These are phyloP conservation scores for Cynopterus sphinx DNA, from an alignment of 2,797 vertebrate species.

Conservation along the genomic window DNA sequence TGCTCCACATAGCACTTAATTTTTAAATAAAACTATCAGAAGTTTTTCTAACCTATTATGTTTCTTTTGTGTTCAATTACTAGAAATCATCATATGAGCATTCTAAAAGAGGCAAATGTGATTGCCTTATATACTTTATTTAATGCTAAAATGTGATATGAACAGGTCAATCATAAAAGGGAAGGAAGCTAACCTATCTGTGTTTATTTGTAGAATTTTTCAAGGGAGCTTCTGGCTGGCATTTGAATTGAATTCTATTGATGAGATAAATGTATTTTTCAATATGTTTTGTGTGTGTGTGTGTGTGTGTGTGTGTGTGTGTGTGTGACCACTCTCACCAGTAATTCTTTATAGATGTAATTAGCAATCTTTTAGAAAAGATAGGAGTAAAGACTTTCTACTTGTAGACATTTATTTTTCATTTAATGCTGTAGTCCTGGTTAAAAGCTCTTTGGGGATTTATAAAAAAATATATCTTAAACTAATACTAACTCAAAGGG, in stretches of 20 bases:
- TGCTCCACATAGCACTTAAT: background rate
- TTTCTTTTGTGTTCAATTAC: conserved; percentile 1
- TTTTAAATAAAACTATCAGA: background rate
- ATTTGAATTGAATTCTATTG: conserved; percentile 1
- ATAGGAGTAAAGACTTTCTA: background rate
- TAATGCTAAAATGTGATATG: conserved; percentile 13
- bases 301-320: background rate
- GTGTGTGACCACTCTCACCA: background rate
- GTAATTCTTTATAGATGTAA: background rate
- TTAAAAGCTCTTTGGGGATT: conserved; percentile 51
- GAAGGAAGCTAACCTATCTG: background rate
- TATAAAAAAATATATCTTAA: background rate
- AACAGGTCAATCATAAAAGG: background rate
- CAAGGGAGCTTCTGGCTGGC: background rate
- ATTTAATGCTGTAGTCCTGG: background rate
- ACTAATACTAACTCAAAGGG: background rate
- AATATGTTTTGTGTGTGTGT: background rate
- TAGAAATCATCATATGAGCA: background rate
- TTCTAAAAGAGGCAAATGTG: background rate
- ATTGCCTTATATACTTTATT: background rate
- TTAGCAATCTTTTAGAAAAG: conserved; percentile 15
- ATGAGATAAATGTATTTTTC: background rate
- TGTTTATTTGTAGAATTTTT: background rate
- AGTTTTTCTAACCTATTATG: background rate
- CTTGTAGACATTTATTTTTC: conserved; percentile 27